Conservation (phyloP, 2,113 vertebrate genomes). For the Oncorhynchus kisutch region DNA sequence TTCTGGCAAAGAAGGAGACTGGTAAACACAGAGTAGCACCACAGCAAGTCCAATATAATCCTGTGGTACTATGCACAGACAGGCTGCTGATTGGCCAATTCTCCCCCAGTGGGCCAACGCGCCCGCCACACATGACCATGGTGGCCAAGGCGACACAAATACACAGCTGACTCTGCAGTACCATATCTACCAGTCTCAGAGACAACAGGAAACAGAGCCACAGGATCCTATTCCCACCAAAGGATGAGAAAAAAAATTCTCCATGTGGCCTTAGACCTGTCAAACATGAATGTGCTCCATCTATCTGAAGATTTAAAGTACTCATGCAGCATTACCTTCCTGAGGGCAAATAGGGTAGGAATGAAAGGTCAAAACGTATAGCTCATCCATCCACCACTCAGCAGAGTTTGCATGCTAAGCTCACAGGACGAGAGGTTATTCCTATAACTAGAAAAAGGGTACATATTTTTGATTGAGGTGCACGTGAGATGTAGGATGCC, state of each 20-base stretch:
- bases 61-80: background rate
- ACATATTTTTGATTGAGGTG: background rate
- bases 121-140: background rate
- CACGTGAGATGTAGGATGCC: no score
- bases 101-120: slow-evolving; percentile 34
- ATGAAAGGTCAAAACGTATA: slow-evolving; percentile 34
- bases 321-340: slow-evolving; percentile 29
- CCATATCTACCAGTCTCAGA: slow-evolving; percentile 48
- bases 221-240: slow-evolving; percentile 56
- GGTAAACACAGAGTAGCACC: background rate
- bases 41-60: background rate
- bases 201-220: slow-evolving; percentile 65
- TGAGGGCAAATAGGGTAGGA: slow-evolving; percentile 16
- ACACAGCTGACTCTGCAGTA: slow-evolving; percentile 58
- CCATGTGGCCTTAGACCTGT: background rate
- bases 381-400: slow-evolving; percentile 13
- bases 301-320: slow-evolving; percentile 23
- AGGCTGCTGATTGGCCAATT: slow-evolving; percentile 16
- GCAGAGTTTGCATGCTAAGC: no score
- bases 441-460: background rate
- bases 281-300: slow-evolving; percentile 1
- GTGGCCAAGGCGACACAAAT: slow-evolving; percentile 25
- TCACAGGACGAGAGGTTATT: no score
- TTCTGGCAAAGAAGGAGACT: background rate
- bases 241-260: slow-evolving; percentile 22